Percentiles rank a stretch among this genome's conserved stretches.
These are phyloP conservation scores for Sebastes cheni DNA, from an alignment of 2,797 vertebrate genomes.

Conservation along the genomic window DNA sequence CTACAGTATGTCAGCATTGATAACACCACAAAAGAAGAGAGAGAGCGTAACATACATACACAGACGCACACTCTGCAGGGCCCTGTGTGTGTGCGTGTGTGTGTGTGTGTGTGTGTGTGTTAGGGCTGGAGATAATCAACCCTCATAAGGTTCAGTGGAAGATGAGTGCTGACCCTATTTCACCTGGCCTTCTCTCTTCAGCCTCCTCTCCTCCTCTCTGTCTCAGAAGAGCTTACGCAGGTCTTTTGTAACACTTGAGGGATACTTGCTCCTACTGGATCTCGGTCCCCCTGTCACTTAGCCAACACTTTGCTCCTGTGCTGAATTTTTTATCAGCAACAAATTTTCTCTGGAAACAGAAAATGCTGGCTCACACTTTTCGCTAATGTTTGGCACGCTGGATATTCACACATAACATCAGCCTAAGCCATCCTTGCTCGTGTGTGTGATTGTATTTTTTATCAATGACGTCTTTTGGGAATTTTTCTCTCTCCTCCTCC, in stretches of 20 bases:
- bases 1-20: conserved; percentile 65
- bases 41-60: conserved; percentile 34
- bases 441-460: not conserved
- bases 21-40: conserved; percentile 46
- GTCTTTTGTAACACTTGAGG: conserved; percentile 73
- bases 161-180: conserved; percentile 65
- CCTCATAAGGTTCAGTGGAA: conserved; percentile 65
- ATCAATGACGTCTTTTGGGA: not conserved
- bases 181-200: conserved; percentile 63
- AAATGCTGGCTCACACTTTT: conserved; percentile 55
- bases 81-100: not conserved
- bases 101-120: not conserved
- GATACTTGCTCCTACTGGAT: conserved; percentile 56
- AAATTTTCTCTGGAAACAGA: conserved; percentile 57
- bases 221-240: conserved; percentile 65
- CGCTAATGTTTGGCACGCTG: conserved; percentile 25
- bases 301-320: conserved; percentile 63
- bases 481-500: not conserved
- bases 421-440: not conserved
- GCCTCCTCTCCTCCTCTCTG: not conserved
- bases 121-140: conserved; percentile 62
- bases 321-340: conserved; percentile 69
- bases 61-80: conserved; percentile 2
- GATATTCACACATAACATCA: conserved; percentile 7
- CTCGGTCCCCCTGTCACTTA: conserved; percentile 65